Base-by-base conservation (phyloP, 2,888 invertebrate species). In the Iselma pallidipennis region DNA sequence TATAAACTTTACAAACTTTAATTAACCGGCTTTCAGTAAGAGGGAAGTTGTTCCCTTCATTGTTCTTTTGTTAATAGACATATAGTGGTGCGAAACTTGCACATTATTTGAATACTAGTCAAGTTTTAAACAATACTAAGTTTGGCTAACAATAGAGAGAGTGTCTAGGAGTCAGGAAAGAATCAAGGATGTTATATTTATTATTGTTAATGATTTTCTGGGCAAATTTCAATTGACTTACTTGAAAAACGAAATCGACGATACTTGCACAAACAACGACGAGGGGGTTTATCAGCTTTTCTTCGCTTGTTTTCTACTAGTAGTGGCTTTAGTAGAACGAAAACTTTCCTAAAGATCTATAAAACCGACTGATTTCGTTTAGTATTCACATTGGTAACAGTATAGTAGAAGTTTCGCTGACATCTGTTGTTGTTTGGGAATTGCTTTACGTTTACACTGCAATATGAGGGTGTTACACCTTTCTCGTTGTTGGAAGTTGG, bases 381-480 rank as follows among this genome's bases (percentile, higher is more conserved):
- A 71, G 72, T 67, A 74, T 73, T 71, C 74, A 70, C 70, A 68
- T 66, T 60, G 70, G 65, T 63, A 68, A 69, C 68, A 63, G 65
- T 67, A 16, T 12, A 59, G 45, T 65, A n/a, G 57, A 62, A 71
- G 64, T 69, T 69, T 67, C 65, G 64, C 66, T 61, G 68, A 71
- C 72, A 72, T 70, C 70, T 71, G 72, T 66, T 68, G 69, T 68
- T 67, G 71, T 56, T 49, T 58, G 56, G 60, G 48, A 61, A 57
- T 56, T 54, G 57, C 57, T 55, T 42, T 45, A 58, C 55, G 63
- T 68, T 61, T 52, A 33, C 54, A 64, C 55, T 33, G 25, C 10
- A 10, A 26, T 29, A 14, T 10, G 49, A 21, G 49, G 49, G 50
- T 53, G 10, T 19, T 55, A 52, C 66, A 66, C 66, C 65, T 69